A percentile compares a stretch with the other conserved stretches of the same genome.
Conservation (phyloP, 2,797 vertebrate species). For the Microchirus variegatus region DNA sequence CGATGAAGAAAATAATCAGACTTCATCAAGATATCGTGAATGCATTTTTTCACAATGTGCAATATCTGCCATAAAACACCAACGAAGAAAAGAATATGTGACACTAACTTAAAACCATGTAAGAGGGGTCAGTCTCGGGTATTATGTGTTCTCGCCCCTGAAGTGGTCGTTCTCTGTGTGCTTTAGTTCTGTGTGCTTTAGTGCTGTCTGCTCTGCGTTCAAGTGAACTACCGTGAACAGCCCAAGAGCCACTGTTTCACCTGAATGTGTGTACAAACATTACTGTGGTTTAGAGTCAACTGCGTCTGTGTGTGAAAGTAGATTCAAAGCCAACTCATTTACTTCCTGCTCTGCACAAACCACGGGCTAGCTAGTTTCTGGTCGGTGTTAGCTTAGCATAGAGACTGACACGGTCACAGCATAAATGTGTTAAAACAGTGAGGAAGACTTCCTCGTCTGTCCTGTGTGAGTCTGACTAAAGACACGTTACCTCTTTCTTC, state of each 20-base stretch:
- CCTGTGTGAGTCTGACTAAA: fast-evolving
- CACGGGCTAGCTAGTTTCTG: background rate
- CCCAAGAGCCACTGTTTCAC: background rate
- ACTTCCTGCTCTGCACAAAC: background rate
- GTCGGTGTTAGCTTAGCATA: constrained; percentile 26
- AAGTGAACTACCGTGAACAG: background rate
- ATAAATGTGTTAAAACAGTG: background rate
- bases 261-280: fast-evolving
- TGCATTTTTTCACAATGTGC: too few species aligned
- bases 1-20: too few species aligned
- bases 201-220: too few species aligned
- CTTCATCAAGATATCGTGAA: too few species aligned
- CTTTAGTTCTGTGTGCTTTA: too few species aligned
- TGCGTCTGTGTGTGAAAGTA: background rate
- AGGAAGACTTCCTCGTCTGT: background rate
- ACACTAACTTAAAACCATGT: too few species aligned
- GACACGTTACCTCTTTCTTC: constrained; percentile 78
- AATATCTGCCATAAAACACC: too few species aligned
- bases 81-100: too few species aligned
- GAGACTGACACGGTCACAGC: background rate
- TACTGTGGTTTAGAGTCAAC: background rate
- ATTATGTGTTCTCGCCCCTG: too few species aligned
- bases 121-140: too few species aligned
- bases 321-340: background rate
- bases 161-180: too few species aligned